Conservation (phyloP, 2,113 vertebrate genomes). For the Rhinolophus ferrumequinum region DNA sequence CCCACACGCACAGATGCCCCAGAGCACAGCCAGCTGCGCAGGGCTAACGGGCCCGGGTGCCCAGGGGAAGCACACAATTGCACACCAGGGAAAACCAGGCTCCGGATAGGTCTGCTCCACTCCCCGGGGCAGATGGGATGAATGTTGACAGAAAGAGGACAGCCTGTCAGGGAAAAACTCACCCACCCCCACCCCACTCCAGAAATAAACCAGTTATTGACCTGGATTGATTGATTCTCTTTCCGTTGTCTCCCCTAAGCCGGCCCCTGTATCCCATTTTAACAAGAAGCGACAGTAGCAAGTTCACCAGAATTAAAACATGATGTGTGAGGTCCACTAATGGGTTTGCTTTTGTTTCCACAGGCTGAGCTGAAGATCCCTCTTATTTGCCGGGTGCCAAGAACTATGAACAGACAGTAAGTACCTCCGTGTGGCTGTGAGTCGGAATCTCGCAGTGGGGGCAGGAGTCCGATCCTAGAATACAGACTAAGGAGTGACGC, state of each 20-base stretch:
- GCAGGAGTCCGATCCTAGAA: background rate
- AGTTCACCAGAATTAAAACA: conserved; percentile 16
- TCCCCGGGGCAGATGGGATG: conserved; percentile 53
- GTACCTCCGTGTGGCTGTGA: background rate
- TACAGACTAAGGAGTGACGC: rapidly evolving
- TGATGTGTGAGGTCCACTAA: background rate
- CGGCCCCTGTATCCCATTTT: conserved; percentile 13
- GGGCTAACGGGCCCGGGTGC: background rate
- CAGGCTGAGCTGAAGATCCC: conserved; percentile 74
- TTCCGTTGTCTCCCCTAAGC: background rate
- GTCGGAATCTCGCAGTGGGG: background rate
- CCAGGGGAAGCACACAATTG: conserved; percentile 1
- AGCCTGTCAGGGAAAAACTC: background rate
- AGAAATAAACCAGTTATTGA: conserved; percentile 70
- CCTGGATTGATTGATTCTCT: conserved; percentile 25
- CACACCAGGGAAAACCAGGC: conserved; percentile 1
- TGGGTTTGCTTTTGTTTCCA: conserved; percentile 30
- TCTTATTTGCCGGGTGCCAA: background rate
- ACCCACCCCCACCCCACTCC: background rate
- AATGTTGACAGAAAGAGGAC: conserved; percentile 75
- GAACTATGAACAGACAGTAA: conserved; percentile 73
- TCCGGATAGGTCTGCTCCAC: background rate
- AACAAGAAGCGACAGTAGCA: background rate
- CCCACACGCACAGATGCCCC: background rate
- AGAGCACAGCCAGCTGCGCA: background rate